phyloP scores from a whole-genome alignment of 2,113 vertebrate species.

The Protomyctophum bolini region DNA sequence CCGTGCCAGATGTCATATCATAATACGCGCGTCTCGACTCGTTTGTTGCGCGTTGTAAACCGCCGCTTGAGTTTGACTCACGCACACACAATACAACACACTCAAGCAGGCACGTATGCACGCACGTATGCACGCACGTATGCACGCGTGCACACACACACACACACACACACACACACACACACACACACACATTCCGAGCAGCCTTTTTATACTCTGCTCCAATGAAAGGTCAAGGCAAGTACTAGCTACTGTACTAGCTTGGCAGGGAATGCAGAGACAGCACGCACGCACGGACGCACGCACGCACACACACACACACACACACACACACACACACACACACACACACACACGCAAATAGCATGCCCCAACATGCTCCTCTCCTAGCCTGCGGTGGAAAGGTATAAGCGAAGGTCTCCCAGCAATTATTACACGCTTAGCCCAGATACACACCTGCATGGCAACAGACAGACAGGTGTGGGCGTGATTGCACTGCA shows the following conservation, averaged over 20 bases:
- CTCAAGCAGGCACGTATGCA: background rate
- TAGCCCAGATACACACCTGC: no score
- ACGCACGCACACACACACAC: background rate
- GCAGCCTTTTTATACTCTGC: background rate
- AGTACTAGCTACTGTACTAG: background rate
- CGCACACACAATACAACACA: no score
- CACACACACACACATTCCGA: background rate
- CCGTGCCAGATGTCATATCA: no score
- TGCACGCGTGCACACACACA: background rate
- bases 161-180: slow-evolving; percentile 8
- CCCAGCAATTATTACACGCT: no score
- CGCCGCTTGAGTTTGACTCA: no score
- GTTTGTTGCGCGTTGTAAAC: no score
- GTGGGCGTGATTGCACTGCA: no score
- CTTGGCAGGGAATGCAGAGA: background rate
- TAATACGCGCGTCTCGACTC: no score
- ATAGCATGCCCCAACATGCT: slow-evolving; percentile 52
- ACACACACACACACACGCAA: slow-evolving; percentile 27
- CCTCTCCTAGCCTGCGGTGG: no score
- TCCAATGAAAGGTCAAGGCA: background rate
- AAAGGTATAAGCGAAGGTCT: no score
- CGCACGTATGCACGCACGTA: background rate
- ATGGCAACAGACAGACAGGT: no score
- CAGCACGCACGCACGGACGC: background rate
- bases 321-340: background rate